Percentiles rank a stretch among this genome's conserved stretches.
phyloP scores from a whole-genome alignment of 2,113 vertebrate genomes.

The Poeciliopsis retropinna region DNA sequence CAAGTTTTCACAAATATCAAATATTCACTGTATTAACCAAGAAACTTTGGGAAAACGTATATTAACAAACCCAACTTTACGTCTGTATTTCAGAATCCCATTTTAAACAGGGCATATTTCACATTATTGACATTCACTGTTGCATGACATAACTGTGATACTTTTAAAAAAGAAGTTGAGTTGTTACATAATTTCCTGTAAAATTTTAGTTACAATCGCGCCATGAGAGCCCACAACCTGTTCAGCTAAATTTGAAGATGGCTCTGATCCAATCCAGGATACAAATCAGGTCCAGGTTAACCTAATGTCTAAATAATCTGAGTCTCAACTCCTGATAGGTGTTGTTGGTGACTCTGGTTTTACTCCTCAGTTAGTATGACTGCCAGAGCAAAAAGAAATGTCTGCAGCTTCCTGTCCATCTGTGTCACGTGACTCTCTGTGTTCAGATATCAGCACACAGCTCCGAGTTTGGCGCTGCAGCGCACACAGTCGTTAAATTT shows the following conservation, averaged over 20 bases:
- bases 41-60: background rate
- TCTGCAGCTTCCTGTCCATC: no score
- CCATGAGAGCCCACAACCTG: background rate
- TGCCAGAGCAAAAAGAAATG: background rate
- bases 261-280: background rate
- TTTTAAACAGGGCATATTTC: background rate
- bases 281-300: background rate
- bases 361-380: background rate
- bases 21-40: no score
- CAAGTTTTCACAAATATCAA: no score
- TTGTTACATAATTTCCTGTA: background rate
- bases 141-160: background rate
- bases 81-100: background rate
- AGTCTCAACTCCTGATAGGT: background rate
- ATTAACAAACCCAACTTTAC: background rate
- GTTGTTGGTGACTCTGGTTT: background rate
- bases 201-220: background rate
- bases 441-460: background rate
- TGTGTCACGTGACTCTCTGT: background rate
- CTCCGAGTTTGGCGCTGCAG: background rate
- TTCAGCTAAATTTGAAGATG: no score
- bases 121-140: background rate
- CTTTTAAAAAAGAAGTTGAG: background rate
- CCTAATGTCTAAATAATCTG: background rate
- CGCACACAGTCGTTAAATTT: background rate